A percentile compares a stretch with the other conserved stretches of the same genome.
Evolutionary conservation across 2,888 invertebrate species (phyloP).

Genomic region (Cyclophora albipunctata): DNA sequence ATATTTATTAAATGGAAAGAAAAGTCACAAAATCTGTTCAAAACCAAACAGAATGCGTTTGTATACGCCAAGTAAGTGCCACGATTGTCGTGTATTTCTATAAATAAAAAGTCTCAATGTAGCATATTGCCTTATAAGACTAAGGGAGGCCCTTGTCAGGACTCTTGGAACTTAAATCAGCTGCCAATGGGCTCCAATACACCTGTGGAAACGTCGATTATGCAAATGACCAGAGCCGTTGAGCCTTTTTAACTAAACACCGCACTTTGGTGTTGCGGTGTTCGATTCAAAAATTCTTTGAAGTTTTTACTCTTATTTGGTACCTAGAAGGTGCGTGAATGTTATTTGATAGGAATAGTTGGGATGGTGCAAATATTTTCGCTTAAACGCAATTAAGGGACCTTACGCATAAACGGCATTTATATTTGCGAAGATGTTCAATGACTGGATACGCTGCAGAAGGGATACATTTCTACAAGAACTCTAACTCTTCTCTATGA

Average conservation of each 20-base stretch:
- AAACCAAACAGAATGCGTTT: slow-evolving; percentile 3
- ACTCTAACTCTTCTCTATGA: too few relatives aligned
- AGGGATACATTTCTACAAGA: too few relatives aligned
- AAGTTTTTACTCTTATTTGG: neutral
- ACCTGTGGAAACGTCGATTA: slow-evolving; percentile 72
- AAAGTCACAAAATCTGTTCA: too few relatives aligned
- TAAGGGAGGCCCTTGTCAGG: slow-evolving; percentile 53
- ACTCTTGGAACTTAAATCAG: slow-evolving; percentile 60
- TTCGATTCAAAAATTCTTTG: slow-evolving; percentile 35
- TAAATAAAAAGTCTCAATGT: slow-evolving; percentile 56
- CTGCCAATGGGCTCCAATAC: slow-evolving; percentile 50
- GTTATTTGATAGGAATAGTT: too few relatives aligned
- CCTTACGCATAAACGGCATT: too few relatives aligned
- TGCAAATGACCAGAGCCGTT: slow-evolving; percentile 46
- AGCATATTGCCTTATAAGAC: slow-evolving; percentile 63
- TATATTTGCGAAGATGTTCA: too few relatives aligned
- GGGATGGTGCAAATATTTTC: too few relatives aligned
- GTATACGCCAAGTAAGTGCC: slow-evolving; percentile 18
- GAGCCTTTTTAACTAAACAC: slow-evolving; percentile 57
- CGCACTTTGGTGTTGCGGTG: slow-evolving; percentile 41
- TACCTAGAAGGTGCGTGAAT: neutral
- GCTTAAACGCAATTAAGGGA: too few relatives aligned
- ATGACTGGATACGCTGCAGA: too few relatives aligned
- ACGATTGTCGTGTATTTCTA: slow-evolving; percentile 36
- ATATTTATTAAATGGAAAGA: too few relatives aligned